phyloP scores from a whole-genome alignment of 2,113 vertebrate species.

The Ursus arctos region DNA sequence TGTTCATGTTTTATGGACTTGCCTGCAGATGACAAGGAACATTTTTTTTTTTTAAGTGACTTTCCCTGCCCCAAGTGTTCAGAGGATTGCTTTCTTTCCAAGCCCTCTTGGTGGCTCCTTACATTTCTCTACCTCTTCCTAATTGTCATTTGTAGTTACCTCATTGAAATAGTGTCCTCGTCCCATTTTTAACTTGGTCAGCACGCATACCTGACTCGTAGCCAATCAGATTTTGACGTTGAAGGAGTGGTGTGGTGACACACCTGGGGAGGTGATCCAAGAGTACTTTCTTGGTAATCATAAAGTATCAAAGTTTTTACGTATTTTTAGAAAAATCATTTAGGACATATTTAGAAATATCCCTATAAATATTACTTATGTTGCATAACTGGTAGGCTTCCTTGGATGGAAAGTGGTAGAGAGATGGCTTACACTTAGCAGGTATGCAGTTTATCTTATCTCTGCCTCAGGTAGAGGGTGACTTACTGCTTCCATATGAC shows the following conservation, averaged over 20 bases:
- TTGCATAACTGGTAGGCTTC: neutral
- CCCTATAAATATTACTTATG: neutral
- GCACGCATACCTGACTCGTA: neutral
- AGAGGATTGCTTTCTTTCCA: neutral
- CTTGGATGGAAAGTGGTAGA: neutral
- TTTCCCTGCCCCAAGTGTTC: neutral
- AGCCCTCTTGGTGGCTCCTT: neutral
- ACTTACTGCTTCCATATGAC: neutral
- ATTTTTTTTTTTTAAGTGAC: neutral
- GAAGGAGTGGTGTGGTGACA: neutral
- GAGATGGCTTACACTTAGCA: neutral
- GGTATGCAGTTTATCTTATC: neutral
- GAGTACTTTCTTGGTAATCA: neutral
- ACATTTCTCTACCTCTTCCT: neutral
- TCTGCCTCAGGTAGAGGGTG: neutral
- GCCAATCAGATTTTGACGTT: neutral
- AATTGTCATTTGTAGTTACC: too few relatives aligned
- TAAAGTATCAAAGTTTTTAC: conserved; percentile 6
- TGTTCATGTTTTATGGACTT: neutral
- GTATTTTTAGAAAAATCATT: neutral
- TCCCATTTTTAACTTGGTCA: neutral
- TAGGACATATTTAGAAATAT: neutral
- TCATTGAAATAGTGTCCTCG: neutral
- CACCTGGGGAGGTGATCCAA: neutral
- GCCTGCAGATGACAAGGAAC: neutral